Evolutionary conservation across 2,797 vertebrate species (phyloP).

Genomic region (Moxostoma hubbsi): DNA sequence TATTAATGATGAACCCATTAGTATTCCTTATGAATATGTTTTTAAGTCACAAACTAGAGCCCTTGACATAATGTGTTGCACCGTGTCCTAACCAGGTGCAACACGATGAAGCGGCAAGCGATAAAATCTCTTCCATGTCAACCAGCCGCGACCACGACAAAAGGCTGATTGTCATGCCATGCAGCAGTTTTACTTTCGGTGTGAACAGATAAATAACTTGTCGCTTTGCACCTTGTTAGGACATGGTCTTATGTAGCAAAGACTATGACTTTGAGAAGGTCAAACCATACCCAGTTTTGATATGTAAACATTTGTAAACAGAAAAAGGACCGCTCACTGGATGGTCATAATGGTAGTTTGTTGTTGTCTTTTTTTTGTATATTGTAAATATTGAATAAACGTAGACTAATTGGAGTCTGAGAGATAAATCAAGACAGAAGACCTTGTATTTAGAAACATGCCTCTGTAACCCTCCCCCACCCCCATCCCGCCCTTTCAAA

Average conservation of each 20-base stretch:
- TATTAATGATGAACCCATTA: slow-evolving; percentile 30
- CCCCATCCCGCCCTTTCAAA: not conserved
- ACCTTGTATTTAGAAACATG: slow-evolving; percentile 26
- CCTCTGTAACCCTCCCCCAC: not conserved
- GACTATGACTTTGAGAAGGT: not conserved
- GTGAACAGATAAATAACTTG: too few relatives aligned
- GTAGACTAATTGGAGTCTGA: slow-evolving; percentile 48
- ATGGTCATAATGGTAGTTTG: slow-evolving; percentile 29
- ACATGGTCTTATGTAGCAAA: not conserved
- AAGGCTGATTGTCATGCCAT: not conserved
- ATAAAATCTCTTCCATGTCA: too few relatives aligned
- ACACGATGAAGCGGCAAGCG: too few relatives aligned
- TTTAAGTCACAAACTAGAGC: slow-evolving; percentile 1
- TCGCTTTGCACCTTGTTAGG: too few relatives aligned
- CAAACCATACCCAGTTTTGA: slow-evolving; percentile 11
- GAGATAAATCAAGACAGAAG: slow-evolving; percentile 28
- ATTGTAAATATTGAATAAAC: slow-evolving; percentile 63
- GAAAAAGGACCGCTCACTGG: not conserved
- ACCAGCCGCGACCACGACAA: not conserved
- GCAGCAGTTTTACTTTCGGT: too few relatives aligned
- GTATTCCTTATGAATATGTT: slow-evolving; percentile 47
- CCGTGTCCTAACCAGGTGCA: too few relatives aligned
- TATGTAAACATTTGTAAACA: not conserved
- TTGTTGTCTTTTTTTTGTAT: slow-evolving; percentile 59
- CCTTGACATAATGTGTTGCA: slow-evolving; percentile 14